Evolutionary conservation across 2,113 vertebrate genomes (phyloP).

Genomic region (Caloenas nicobarica): DNA sequence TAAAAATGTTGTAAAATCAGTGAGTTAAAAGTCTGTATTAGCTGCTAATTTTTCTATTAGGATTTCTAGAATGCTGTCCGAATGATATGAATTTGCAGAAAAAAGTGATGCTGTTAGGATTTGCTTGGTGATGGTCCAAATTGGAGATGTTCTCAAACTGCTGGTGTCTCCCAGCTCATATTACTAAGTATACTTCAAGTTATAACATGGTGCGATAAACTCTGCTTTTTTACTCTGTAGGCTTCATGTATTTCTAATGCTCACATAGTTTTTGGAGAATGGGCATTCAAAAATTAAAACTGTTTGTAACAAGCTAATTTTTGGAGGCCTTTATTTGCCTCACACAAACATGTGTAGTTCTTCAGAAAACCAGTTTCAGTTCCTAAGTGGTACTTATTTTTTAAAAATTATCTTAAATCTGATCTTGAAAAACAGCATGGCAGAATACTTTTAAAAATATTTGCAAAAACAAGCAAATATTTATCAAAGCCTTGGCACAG

Average conservation of each 20-base stretch:
- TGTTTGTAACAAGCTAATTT: neutral
- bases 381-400: neutral
- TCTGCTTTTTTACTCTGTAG: neutral
- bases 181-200: neutral
- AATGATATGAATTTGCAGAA: neutral
- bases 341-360: neutral
- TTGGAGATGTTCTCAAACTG: neutral
- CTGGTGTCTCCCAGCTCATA: neutral
- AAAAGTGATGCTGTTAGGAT: neutral
- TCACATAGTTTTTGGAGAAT: neutral
- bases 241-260: neutral
- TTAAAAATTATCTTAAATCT: neutral
- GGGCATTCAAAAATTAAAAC: neutral
- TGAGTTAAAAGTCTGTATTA: neutral
- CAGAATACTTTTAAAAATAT: neutral
- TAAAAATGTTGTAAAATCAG: neutral
- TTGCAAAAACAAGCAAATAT: conserved; percentile 15
- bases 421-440: neutral
- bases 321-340: neutral
- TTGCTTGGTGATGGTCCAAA: neutral
- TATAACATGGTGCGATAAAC: neutral
- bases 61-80: neutral
- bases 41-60: neutral
- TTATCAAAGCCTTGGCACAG: neutral
- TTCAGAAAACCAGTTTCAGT: conserved; percentile 1